A percentile compares a stretch with the other conserved stretches of the same genome.
These are phyloP conservation scores for Drosophila buzzatii DNA, from an alignment of 2,888 invertebrate species.

Conservation along the genomic window DNA sequence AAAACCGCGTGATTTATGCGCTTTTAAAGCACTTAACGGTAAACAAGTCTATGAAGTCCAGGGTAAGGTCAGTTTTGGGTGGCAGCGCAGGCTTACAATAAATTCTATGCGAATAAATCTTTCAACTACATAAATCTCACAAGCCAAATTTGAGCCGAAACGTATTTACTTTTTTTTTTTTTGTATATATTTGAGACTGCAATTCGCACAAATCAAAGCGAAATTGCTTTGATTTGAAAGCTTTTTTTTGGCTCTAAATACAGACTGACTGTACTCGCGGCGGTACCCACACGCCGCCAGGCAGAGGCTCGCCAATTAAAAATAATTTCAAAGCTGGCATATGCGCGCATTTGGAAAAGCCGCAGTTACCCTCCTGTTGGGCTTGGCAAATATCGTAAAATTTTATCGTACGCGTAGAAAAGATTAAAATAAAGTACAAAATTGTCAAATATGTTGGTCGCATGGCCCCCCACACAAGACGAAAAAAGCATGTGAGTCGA, in stretches of 20 bases:
- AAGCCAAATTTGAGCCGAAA: conserved; percentile 71
- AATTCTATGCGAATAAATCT: conserved; percentile 81
- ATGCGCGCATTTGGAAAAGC: conserved; percentile 61
- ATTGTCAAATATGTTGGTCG: conserved; percentile 65
- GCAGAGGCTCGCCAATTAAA: conserved; percentile 65
- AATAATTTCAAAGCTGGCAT: conserved; percentile 72
- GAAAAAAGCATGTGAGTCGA: conserved; percentile 41
- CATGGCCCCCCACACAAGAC: conserved; percentile 28
- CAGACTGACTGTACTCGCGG: conserved; percentile 66
- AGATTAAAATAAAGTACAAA: conserved; percentile 79
- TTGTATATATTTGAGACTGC: conserved; percentile 7
- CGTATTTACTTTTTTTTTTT: conserved; percentile 21
- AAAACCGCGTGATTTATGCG: conserved; percentile 81
- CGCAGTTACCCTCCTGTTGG: conserved; percentile 36
- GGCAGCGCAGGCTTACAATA: conserved; percentile 59
- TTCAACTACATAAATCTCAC: conserved; percentile 84
- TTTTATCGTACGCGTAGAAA: conserved; percentile 71
- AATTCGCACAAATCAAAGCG: conserved; percentile 82
- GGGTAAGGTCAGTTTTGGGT: conserved; percentile 42
- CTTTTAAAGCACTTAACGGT: conserved; percentile 82
- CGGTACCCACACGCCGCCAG: conserved; percentile 2
- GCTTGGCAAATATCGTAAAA: conserved; percentile 66
- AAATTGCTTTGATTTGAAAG: conserved; percentile 84
- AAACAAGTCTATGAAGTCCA: conserved; percentile 77
- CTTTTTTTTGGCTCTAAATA: conserved; percentile 55